Base-by-base conservation (phyloP, 2,797 vertebrate genomes). In the Ciconia nigra region DNA sequence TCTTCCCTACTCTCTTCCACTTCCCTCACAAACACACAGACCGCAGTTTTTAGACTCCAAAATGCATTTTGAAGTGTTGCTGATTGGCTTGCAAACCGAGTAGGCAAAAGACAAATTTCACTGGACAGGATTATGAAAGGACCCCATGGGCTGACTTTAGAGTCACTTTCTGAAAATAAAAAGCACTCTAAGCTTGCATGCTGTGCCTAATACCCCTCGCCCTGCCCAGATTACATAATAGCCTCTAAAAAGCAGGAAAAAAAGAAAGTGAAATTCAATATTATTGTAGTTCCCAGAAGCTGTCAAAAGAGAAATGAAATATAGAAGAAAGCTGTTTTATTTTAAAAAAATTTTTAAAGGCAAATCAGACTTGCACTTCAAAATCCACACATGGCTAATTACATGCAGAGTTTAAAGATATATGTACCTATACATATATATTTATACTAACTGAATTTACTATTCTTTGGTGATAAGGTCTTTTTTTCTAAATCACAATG, bases 221-320 rank as follows among this genome's bases (percentile, higher is more conserved):
- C 81, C 96, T 82, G 83, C 58, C 67, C 89, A 89, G 84, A 94
- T 83, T 37, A 93, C 1, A 2, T 69, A 93, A 96, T 31, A 63
- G 82, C 52, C 76, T 92, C 67, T 74, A 78, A 94, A 94, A 90
- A 73, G 52, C 42, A 73, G 63, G 29, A 17, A 25, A 65, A 88
- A 92, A 89, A 80, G 55, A 94, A 96, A 96, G 87, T 89, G 83
- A 95, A 95, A 94, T 84, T 90, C 71, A 91, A 5, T 96, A 89
- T 71, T 89, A 87, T 31, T 89, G 78, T 76, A 92, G 71, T 77
- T 96, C 72, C 67, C 89, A 89, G 85, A 94, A 89, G 29, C 74
- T 88, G 73, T 77, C 84, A 73, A 65, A 71, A 66, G 55, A 79
- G 63, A 82, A 71, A 70, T 63, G 59, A 90, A 92, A 78, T 81